A percentile compares a stretch with the other conserved stretches of the same genome.
phyloP scores from a whole-genome alignment of 2,113 vertebrate species.

The Neolamprologus hecqui region DNA sequence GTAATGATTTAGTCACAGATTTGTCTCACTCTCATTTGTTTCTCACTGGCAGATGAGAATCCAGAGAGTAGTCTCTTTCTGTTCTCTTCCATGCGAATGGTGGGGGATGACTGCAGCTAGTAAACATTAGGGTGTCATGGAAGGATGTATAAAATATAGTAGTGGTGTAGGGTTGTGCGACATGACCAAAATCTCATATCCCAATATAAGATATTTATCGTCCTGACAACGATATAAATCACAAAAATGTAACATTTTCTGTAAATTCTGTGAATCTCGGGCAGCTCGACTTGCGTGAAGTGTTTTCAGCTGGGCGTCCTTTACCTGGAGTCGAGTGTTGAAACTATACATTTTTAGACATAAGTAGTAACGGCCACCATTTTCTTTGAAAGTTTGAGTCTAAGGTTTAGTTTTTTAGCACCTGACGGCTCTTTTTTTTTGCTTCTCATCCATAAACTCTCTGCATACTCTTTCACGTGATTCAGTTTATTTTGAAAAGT shows the following conservation, averaged over 20 bases:
- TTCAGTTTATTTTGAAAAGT: not conserved
- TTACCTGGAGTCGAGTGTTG: not conserved
- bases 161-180: not conserved
- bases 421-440: not conserved
- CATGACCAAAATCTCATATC: not conserved
- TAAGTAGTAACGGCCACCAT: not conserved
- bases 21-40: not conserved
- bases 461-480: not conserved
- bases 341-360: not conserved
- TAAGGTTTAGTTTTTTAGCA: not conserved
- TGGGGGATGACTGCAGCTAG: not conserved
- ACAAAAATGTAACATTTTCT: not conserved
- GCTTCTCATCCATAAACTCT: not conserved
- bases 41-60: not conserved
- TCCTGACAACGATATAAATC: not conserved
- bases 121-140: not conserved
- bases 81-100: not conserved
- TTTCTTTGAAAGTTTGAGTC: not conserved
- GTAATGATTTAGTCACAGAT: not conserved
- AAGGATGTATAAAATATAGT: not conserved
- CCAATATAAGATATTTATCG: not conserved
- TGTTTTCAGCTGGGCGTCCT: not conserved
- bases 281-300: not conserved
- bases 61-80: not conserved
- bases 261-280: not conserved